phyloP scores from a whole-genome alignment of 2,797 vertebrate species.

The Scolopax bukidnonensis region DNA sequence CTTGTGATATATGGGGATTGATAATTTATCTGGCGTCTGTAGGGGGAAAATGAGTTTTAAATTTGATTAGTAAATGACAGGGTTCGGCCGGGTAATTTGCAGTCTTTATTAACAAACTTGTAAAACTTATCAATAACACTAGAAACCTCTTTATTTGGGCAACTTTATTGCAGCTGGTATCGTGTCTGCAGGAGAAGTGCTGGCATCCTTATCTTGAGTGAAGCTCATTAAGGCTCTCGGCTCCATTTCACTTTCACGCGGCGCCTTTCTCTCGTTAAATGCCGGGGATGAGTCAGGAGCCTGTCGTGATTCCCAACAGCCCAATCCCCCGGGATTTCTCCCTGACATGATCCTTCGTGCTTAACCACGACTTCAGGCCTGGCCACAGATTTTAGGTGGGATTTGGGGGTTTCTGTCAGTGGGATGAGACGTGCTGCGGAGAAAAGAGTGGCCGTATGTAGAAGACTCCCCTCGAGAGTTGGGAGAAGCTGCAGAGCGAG shows the following conservation, averaged over 20 bases:
- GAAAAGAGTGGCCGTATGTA: background rate
- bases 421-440: background rate
- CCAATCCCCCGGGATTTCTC: slow-evolving; percentile 26
- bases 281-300: slow-evolving; percentile 41
- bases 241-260: background rate
- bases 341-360: background rate
- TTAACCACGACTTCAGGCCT: background rate
- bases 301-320: slow-evolving; percentile 14
- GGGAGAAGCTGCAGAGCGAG: background rate
- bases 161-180: background rate
- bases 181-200: background rate
- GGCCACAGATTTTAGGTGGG: slow-evolving; percentile 30
- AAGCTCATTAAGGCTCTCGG: background rate
- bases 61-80: slow-evolving; percentile 74
- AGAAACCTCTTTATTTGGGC: slow-evolving; percentile 2
- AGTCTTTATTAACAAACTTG: slow-evolving; percentile 70
- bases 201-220: background rate
- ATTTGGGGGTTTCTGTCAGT: background rate
- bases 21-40: slow-evolving; percentile 67
- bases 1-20: slow-evolving; percentile 54
- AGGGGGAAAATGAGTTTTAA: slow-evolving; percentile 70
- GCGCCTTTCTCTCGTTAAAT: background rate
- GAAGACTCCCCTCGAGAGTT: background rate
- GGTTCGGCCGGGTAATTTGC: slow-evolving; percentile 71
- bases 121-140: slow-evolving; percentile 44